Evolutionary conservation across 1,140 invertebrate species (phyloP).

Genomic region (Zeugodacus cucurbitae): DNA sequence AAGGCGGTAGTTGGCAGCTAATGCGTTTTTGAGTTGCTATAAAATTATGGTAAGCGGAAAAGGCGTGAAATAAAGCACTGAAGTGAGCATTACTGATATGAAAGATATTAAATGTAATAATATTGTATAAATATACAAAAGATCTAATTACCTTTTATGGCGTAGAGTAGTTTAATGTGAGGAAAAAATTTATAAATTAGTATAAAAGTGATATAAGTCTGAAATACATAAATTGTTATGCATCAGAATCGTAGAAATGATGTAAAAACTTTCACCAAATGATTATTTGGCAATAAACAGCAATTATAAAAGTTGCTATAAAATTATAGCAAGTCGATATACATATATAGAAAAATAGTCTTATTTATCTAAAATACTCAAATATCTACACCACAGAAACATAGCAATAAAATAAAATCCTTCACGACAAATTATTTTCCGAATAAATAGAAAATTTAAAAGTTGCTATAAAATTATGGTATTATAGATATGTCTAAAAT

Average conservation of each 20-base stretch:
- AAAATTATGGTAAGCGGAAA: background rate
- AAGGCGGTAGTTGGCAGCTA: background rate
- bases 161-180: background rate
- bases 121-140: too few relatives aligned
- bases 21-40: background rate
- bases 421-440: too few relatives aligned
- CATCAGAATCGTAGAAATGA: background rate
- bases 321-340: background rate
- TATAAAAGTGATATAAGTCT: too few relatives aligned
- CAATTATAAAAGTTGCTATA: background rate
- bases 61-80: background rate
- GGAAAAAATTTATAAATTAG: too few relatives aligned
- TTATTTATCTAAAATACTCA: background rate
- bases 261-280: background rate
- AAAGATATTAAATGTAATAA: background rate
- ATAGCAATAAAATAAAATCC: background rate
- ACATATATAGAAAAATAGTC: background rate
- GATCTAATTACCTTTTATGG: background rate
- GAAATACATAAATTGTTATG: background rate
- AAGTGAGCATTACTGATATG: background rate
- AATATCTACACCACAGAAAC: background rate
- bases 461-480: too few relatives aligned
- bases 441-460: too few relatives aligned
- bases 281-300: too few relatives aligned
- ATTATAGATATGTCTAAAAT: background rate